Base-by-base conservation (phyloP, 2,888 invertebrate species). In the Myopa tessellatipennis region DNA sequence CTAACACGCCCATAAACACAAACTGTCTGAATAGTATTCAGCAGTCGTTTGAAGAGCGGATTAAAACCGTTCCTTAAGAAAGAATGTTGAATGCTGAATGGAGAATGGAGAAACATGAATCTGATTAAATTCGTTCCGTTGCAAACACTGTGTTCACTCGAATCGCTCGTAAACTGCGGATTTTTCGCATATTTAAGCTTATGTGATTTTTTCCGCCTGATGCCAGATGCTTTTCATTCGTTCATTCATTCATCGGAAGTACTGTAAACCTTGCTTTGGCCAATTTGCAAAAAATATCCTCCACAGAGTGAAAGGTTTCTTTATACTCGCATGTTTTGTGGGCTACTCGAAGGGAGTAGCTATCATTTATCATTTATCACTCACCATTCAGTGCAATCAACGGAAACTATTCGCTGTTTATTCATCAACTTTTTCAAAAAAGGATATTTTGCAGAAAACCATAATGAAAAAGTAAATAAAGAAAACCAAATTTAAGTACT, bases 181-280 rank as follows among this genome's bases (percentile, higher is more conserved):
- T n/a, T 67, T 38, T 67, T 36, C 40, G n/a, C 67, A n/a, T 67
- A 67, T 67, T 67, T 67, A 67, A 8, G 34, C 36, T 67, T 8
- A 40, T 67, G 40, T 36, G 40, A 67, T 67, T 67, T n/a, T 40
- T 67, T n/a, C 55, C 55, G 55, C 55, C 55, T 14, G 10, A 10
- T 4, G 55, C 55, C 55, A 55, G 55, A 55, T 55, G 55, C 55
- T 55, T 16, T 55, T 55, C n/a, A 14, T 5, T n/a, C 55, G 5
- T 55, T 12, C 55, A 16, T 6, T 12, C 10, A 16, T 16, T 55
- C 55, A 55, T 12, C 55, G 10, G 0, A 55, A 14, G 4, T 16
- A 55, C 5, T 26, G 26, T 26, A 26, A 26, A 26, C 26, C 26
- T 26, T 26, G 26, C 26, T 26, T 50, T 50, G 50, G 50, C 55